These are phyloP conservation scores for Drosophila chauvacae DNA, from an alignment of 1,140 invertebrate genomes.

Conservation along the genomic window DNA sequence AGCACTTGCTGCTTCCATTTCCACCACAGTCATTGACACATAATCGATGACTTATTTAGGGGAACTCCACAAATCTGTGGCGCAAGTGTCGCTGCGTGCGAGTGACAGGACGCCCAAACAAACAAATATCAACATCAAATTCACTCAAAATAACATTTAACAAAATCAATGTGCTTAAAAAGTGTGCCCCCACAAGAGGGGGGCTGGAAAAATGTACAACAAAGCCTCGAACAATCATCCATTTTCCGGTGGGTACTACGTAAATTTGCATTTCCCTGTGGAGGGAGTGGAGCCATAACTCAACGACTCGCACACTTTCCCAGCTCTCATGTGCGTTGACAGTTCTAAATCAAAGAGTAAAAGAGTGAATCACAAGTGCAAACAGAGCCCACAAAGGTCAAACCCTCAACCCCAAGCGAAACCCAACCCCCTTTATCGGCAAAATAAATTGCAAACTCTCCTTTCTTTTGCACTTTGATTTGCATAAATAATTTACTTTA, in stretches of 20 bases:
- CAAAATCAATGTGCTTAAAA: constrained; percentile 47
- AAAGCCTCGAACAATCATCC: constrained; percentile 23
- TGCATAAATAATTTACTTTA: constrained; percentile 83
- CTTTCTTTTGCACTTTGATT: constrained; percentile 64
- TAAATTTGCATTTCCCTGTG: constrained; percentile 47
- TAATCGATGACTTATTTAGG: constrained; percentile 54
- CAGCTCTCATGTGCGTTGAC: constrained; percentile 35
- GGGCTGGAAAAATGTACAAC: constrained; percentile 27
- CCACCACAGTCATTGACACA: constrained; percentile 19
- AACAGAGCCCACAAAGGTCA: constrained; percentile 70
- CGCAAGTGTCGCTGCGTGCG: constrained; percentile 56
- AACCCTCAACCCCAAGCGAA: constrained; percentile 56
- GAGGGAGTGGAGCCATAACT: constrained; percentile 26
- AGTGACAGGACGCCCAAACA: constrained; percentile 56
- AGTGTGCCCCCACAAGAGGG: constrained; percentile 3
- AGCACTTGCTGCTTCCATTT: constrained; percentile 1
- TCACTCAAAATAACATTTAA: constrained; percentile 51
- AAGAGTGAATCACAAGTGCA: constrained; percentile 60
- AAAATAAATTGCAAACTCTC: constrained; percentile 75
- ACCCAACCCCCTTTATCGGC: constrained; percentile 15
- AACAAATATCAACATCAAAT: constrained; percentile 39
- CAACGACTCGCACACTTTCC: constrained; percentile 16
- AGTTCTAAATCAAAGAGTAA: constrained; percentile 64
- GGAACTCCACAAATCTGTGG: constrained; percentile 20
- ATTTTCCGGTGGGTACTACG: constrained; percentile 20